phyloP scores from a whole-genome alignment of 2,113 vertebrate species.

The Scalopus aquaticus region DNA sequence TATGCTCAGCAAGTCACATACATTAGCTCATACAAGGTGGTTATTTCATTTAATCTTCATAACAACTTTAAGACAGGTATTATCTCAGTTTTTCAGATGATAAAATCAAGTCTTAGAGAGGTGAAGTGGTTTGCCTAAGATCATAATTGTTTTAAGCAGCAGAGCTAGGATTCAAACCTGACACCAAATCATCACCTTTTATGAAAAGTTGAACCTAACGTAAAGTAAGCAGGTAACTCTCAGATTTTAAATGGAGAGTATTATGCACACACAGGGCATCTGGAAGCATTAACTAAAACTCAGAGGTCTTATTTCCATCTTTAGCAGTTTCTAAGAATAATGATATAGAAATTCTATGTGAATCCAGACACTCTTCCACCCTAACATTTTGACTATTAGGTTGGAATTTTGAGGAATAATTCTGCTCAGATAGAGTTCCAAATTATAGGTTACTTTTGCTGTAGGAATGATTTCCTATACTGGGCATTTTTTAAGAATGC shows the following conservation, averaged over 20 bases:
- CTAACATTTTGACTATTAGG: neutral
- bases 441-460: neutral
- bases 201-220: neutral
- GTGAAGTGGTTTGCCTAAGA: slow-evolving; percentile 56
- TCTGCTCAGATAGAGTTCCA: neutral
- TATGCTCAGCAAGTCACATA: slow-evolving; percentile 29
- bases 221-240: neutral
- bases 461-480: neutral
- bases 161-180: slow-evolving; percentile 2
- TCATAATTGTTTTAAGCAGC: slow-evolving; percentile 57
- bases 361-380: neutral
- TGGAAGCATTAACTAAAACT: neutral
- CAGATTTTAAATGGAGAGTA: neutral
- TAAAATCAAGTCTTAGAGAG: slow-evolving; percentile 65
- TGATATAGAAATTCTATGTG: neutral
- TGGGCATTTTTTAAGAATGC: neutral
- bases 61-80: slow-evolving; percentile 59
- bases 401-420: neutral
- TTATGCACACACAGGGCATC: neutral
- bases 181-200: neutral
- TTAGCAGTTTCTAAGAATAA: neutral
- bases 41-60: slow-evolving; percentile 56
- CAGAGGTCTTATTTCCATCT: neutral
- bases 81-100: slow-evolving; percentile 59
- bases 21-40: slow-evolving; percentile 14